Percentiles rank a stretch among this genome's conserved stretches.
phyloP scores from a whole-genome alignment of 2,797 vertebrate species.

The Masticophis lateralis region DNA sequence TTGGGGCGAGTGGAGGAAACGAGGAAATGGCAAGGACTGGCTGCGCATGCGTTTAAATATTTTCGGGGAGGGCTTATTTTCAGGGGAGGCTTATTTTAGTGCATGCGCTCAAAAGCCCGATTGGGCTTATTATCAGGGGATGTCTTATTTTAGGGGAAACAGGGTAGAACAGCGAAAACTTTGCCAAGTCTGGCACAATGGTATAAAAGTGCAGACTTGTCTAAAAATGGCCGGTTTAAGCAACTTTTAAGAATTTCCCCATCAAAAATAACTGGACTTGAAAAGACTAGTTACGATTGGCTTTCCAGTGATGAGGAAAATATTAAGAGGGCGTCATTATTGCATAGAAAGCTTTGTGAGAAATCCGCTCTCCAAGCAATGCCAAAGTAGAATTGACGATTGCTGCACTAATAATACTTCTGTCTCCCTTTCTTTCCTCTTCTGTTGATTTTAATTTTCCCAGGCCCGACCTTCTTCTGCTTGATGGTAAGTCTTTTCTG shows the following conservation, averaged over 20 bases:
- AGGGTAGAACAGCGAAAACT: background rate
- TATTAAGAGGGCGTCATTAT: background rate
- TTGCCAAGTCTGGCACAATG: too few relatives aligned
- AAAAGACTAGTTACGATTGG: too few relatives aligned
- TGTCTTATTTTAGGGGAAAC: too few relatives aligned
- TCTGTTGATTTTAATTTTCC: background rate
- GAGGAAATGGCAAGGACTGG: too few relatives aligned
- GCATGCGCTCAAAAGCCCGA: too few relatives aligned
- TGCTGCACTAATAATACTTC: background rate
- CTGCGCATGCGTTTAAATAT: too few relatives aligned
- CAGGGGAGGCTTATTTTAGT: too few relatives aligned
- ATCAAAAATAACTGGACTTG: background rate
- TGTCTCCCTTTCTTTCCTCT: background rate
- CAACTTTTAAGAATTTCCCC: background rate
- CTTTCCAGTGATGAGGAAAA: background rate
- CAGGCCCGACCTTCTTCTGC: conserved; percentile 92
- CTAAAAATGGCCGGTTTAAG: too few relatives aligned
- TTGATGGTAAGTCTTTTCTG: conserved; percentile 85
- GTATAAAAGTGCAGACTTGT: background rate
- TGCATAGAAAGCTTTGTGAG: too few relatives aligned
- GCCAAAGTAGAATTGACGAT: background rate
- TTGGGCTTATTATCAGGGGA: too few relatives aligned
- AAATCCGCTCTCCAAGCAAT: background rate
- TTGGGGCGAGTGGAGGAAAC: too few relatives aligned
- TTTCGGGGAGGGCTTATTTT: too few relatives aligned